phyloP scores from a whole-genome alignment of 2,888 invertebrate genomes.

The Campoletis raptor region DNA sequence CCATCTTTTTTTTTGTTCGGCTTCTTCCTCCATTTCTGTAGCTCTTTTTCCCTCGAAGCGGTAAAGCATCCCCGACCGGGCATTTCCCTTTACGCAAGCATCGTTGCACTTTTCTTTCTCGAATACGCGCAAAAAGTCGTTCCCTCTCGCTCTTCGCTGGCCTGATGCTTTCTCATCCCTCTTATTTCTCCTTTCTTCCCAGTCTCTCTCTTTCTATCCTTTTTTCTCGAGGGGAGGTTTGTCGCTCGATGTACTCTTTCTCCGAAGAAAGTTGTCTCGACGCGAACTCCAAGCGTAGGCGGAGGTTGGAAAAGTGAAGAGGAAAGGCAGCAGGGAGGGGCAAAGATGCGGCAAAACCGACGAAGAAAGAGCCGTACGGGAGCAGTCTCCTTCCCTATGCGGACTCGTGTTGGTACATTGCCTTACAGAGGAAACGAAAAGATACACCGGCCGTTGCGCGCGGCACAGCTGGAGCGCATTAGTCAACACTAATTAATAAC shows the following conservation, averaged over 20 bases:
- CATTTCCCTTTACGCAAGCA: conserved; percentile 24
- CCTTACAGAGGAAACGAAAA: conserved; percentile 49
- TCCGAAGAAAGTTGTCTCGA: conserved; percentile 59
- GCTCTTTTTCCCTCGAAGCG: conserved; percentile 58
- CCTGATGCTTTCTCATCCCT: conserved; percentile 54
- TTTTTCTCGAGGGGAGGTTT: conserved; percentile 41
- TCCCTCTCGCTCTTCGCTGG: conserved; percentile 51
- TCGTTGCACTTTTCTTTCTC: conserved; percentile 43
- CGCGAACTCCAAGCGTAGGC: conserved; percentile 56
- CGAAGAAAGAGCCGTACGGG: conserved; percentile 59
- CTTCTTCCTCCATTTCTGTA: conserved; percentile 69
- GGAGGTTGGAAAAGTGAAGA: conserved; percentile 48
- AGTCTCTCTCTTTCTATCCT: conserved; percentile 24
- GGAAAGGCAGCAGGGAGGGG: conserved; percentile 44
- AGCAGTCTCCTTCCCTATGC: conserved; percentile 30
- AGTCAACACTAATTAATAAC: conserved; percentile 84
- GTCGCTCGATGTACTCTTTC: conserved; percentile 44
- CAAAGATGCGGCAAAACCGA: conserved; percentile 41
- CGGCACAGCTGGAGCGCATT: conserved; percentile 83
- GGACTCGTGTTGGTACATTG: conserved; percentile 11
- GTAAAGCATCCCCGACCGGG: conserved; percentile 9
- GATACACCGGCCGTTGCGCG: conserved; percentile 62
- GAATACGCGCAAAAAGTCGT: conserved; percentile 42
- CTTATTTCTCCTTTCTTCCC: conserved; percentile 28
- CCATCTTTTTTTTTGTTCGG: conserved; percentile 43